These are phyloP conservation scores for Microtus oregoni DNA, from an alignment of 2,113 vertebrate genomes.

Conservation along the genomic window DNA sequence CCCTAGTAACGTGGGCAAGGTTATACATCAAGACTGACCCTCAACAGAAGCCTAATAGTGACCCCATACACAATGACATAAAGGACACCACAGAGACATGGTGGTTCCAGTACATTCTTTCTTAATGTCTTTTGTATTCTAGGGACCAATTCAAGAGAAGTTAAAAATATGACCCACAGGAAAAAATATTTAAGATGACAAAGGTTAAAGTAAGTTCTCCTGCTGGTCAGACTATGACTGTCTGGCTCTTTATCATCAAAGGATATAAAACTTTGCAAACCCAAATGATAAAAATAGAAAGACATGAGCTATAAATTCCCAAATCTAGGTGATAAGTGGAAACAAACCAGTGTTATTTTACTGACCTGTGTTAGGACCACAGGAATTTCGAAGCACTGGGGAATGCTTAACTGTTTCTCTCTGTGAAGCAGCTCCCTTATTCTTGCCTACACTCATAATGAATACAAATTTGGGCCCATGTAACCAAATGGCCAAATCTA, in stretches of 20 bases:
- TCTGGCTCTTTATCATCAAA: background rate
- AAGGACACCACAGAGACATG: background rate
- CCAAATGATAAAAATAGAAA: background rate
- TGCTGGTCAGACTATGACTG: background rate
- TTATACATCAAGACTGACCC: background rate
- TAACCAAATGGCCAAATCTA: conserved; percentile 12
- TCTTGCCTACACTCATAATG: background rate
- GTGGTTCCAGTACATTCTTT: background rate
- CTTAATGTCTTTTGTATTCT: background rate
- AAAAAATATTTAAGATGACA: background rate
- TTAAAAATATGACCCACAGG: background rate
- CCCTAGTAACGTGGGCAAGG: background rate
- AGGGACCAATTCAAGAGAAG: background rate
- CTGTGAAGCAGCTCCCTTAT: background rate
- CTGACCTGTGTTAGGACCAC: background rate
- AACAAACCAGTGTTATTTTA: background rate
- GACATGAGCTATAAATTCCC: conserved; percentile 13
- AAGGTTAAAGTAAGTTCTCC: background rate
- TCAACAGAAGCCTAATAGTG: background rate
- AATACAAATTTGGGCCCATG: background rate
- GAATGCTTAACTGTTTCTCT: background rate
- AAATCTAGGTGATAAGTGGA: background rate
- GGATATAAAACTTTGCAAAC: background rate
- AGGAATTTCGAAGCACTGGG: background rate
- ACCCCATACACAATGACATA: background rate